Evolutionary conservation across 2,888 invertebrate species (phyloP).

Genomic region (Tyria jacobaeae): DNA sequence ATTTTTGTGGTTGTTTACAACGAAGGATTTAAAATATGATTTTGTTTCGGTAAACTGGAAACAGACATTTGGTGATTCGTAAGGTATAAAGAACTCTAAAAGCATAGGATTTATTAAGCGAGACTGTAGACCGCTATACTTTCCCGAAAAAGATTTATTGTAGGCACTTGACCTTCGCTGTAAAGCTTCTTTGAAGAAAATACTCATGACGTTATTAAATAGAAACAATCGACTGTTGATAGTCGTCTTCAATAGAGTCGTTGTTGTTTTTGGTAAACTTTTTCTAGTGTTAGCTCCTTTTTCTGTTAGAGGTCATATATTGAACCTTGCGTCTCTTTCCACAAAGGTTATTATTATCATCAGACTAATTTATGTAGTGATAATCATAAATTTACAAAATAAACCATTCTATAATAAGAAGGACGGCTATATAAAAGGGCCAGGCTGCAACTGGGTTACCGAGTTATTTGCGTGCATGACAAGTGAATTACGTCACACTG

Average conservation of each 20-base stretch:
- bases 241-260: no score
- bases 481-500: conserved; percentile 56
- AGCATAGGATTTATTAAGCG: not conserved
- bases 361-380: not conserved
- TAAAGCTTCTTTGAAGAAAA: not conserved
- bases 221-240: no score
- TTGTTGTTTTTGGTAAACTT: no score
- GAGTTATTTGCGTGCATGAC: conserved; percentile 61
- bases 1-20: not conserved
- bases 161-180: not conserved
- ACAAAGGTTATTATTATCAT: no score
- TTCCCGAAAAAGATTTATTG: not conserved
- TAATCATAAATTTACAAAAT: conserved; percentile 15
- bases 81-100: not conserved
- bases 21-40: not conserved
- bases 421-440: conserved; percentile 46
- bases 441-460: conserved; percentile 55
- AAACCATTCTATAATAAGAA: conserved; percentile 32
- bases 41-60: not conserved
- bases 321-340: not conserved
- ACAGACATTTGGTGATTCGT: not conserved
- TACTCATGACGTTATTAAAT: no score
- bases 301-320: no score
- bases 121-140: not conserved
- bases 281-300: no score